Base-by-base conservation (phyloP, 2,113 vertebrate species). In the Leucopsar rothschildi region DNA sequence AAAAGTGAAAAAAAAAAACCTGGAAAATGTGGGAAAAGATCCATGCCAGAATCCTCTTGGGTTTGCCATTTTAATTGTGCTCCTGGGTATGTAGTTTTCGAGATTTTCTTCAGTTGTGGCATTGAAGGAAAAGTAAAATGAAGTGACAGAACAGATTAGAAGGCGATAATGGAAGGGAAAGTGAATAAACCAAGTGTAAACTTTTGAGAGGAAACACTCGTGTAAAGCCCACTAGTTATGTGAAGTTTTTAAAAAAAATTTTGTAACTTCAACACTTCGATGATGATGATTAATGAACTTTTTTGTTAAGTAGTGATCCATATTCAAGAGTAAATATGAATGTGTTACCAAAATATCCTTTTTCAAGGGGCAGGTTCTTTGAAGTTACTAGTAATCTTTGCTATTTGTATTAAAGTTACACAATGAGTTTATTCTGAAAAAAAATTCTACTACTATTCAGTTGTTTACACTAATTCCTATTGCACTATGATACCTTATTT, bases 71-170 rank as follows among this genome's bases (percentile, higher is more conserved):
- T 96, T 95, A 96, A 97, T 97, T 96, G 79, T 97, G 82, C 56
- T 96, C 64, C 64, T 79, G 42, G 81, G 72, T 92, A 72, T 85
- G 40, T 79, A 93, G 90, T 97, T 97, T 97, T 95, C 29, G 52
- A 88, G 91, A 87, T 95, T 96, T 94, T 96, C 88, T 96, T 97
- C 94, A 95, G 94, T 96, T 96, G 94, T 96, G 88, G 70, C 94
- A 97, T 83, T 96, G 95, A 96, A 97, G 94, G 86, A 97, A 97
- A 97, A 93, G 86, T 96, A 92, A 97, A 97, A 91, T 95, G 93
- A 98, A 97, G 93, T 95, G 95, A 96, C 87, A 95, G 84, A 92
- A 88, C 90, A 95, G 89, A 97, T 95, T 94, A 97, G 90, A 95
- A 96, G 78, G 82, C 37, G 55, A 95, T 94, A 97, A 95, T 97